phyloP scores from a whole-genome alignment of 1,140 invertebrate species.

The Drosophila rhopaloa region DNA sequence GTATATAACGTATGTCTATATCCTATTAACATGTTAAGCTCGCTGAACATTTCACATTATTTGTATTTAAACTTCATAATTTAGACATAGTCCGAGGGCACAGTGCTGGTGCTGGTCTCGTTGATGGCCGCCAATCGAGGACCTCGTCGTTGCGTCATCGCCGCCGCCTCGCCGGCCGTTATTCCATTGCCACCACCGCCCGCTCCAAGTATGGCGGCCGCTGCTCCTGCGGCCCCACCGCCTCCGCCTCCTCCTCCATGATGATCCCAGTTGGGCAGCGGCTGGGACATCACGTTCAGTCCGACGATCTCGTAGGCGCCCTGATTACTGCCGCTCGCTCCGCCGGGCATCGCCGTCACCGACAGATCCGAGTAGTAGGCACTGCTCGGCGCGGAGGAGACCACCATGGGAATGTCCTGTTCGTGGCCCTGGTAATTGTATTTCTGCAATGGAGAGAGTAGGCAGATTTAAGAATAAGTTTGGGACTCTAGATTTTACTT shows the following conservation, averaged over 20 bases:
- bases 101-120: conserved; percentile 86
- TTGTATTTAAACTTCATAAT: conserved; percentile 2
- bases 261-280: conserved; percentile 82
- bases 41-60: conserved; percentile 61
- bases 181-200: conserved; percentile 39
- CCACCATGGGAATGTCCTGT: conserved; percentile 87
- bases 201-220: conserved; percentile 17
- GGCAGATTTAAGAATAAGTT: neutral
- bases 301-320: conserved; percentile 87
- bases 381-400: conserved; percentile 89
- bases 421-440: conserved; percentile 85
- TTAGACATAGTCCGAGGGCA: conserved; percentile 88
- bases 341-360: conserved; percentile 84
- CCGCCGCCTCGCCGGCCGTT: conserved; percentile 44
- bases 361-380: conserved; percentile 90
- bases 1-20: conserved; percentile 51
- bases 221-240: conserved; percentile 18
- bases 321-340: conserved; percentile 82
- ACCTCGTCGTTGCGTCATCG: conserved; percentile 81
- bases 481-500: neutral
- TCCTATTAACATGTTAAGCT: conserved; percentile 71
- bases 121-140: conserved; percentile 88
- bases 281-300: conserved; percentile 83
- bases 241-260: conserved; percentile 49
- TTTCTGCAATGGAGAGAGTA: conserved; percentile 47